A percentile compares a stretch with the other conserved stretches of the same genome.
These are phyloP conservation scores for Dendrocopos noguchii DNA, from an alignment of 2,113 vertebrate genomes.

Conservation along the genomic window DNA sequence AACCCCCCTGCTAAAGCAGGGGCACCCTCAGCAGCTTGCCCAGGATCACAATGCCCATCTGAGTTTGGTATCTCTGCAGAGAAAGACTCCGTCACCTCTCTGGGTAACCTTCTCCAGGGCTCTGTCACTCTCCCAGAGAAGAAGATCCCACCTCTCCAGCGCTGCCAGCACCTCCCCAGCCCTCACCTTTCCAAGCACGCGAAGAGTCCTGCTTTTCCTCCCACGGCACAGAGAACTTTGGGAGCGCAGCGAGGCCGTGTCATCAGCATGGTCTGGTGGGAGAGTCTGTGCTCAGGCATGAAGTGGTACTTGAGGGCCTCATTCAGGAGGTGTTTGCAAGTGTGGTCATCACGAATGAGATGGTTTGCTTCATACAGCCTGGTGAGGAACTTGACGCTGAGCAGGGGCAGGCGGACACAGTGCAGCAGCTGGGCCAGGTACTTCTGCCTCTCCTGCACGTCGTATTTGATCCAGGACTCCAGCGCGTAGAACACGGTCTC, in stretches of 20 bases:
- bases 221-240: slow-evolving; percentile 95
- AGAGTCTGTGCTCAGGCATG: slow-evolving; percentile 97
- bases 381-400: slow-evolving; percentile 97
- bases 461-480: slow-evolving; percentile 97
- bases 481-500: slow-evolving; percentile 95
- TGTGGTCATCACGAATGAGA: slow-evolving; percentile 95
- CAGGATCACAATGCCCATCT: not conserved
- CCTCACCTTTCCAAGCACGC: slow-evolving; percentile 94
- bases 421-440: slow-evolving; percentile 92
- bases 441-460: slow-evolving; percentile 92
- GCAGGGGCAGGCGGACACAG: slow-evolving; percentile 92
- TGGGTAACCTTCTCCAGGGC: not conserved
- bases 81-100: not conserved
- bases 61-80: not conserved
- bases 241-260: slow-evolving; percentile 93
- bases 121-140: not conserved
- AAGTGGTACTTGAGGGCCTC: slow-evolving; percentile 99
- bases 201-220: slow-evolving; percentile 96
- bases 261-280: slow-evolving; percentile 92
- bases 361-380: slow-evolving; percentile 97
- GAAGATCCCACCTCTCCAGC: fast-evolving
- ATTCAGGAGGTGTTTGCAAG: slow-evolving; percentile 96
- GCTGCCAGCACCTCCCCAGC: fast-evolving
- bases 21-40: not conserved
- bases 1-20: not conserved